Evolutionary conservation across 2,888 invertebrate species (phyloP).

Genomic region (Pandemis corylana): DNA sequence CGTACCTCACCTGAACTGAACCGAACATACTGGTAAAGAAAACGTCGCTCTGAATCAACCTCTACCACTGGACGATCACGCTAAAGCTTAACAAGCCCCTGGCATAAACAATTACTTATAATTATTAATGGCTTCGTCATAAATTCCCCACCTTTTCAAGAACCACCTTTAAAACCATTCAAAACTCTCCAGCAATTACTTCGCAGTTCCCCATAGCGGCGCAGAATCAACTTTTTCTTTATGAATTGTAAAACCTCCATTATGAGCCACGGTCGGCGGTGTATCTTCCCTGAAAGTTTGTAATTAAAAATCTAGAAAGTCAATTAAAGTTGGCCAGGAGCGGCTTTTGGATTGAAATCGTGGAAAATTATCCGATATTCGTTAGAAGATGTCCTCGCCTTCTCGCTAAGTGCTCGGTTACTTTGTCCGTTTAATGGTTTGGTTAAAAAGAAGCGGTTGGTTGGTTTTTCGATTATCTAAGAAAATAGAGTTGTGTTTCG

Average conservation of each 20-base stretch:
- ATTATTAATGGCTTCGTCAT: not conserved
- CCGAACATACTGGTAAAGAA: too few species aligned
- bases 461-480: not conserved
- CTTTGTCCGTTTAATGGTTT: slow-evolving; percentile 28
- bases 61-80: too few species aligned
- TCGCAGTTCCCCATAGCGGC: slow-evolving; percentile 7
- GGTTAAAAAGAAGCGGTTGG: slow-evolving; percentile 24
- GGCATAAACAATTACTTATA: not conserved
- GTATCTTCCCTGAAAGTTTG: slow-evolving; percentile 41
- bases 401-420: slow-evolving; percentile 34
- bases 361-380: slow-evolving; percentile 41
- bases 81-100: not conserved
- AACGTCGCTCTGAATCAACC: too few species aligned
- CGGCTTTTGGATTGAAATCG: slow-evolving; percentile 36
- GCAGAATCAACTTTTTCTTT: slow-evolving; percentile 41
- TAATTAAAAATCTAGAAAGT: slow-evolving; percentile 43
- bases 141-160: slow-evolving; percentile 2
- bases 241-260: slow-evolving; percentile 41
- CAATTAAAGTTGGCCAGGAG: slow-evolving; percentile 40
- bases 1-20: too few species aligned
- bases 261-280: slow-evolving; percentile 38
- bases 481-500: not conserved
- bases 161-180: slow-evolving; percentile 5
- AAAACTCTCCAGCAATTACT: slow-evolving; percentile 27
- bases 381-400: not conserved